These are phyloP conservation scores for Pharmacophagus antenor DNA, from an alignment of 2,888 invertebrate genomes.

Conservation along the genomic window DNA sequence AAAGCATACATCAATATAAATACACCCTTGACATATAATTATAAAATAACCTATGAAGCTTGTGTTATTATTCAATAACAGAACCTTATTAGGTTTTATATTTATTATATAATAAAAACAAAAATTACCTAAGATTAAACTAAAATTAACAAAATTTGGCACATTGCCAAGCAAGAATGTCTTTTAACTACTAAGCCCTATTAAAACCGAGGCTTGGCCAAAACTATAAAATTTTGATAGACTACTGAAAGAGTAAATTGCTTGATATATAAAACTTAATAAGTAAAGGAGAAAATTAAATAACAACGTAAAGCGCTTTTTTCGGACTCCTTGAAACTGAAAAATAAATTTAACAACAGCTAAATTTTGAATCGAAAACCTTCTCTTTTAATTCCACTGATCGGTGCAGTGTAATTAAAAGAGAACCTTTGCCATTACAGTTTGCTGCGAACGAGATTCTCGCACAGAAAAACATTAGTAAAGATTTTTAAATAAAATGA, in stretches of 20 bases:
- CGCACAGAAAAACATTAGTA: not conserved
- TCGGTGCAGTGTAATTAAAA: not conserved
- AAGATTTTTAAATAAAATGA: too few species aligned
- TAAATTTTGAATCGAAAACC: not conserved
- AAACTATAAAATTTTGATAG: constrained; percentile 8
- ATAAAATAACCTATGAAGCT: too few species aligned
- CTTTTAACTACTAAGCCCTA: constrained; percentile 6
- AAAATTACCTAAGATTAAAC: constrained; percentile 1
- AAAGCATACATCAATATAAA: too few species aligned
- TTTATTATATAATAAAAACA: not conserved
- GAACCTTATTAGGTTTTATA: not conserved
- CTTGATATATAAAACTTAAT: too few species aligned
- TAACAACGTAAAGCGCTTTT: too few species aligned
- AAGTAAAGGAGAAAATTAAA: too few species aligned
- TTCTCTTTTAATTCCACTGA: not conserved
- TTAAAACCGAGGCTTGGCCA: constrained; percentile 5
- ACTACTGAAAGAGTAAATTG: constrained; percentile 1
- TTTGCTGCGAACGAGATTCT: not conserved
- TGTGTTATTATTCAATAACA: not conserved
- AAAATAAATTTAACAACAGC: not conserved
- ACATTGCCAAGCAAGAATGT: constrained; percentile 5
- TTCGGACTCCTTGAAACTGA: too few species aligned
- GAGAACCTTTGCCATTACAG: not conserved
- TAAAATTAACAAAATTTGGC: constrained; percentile 5
- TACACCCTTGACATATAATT: too few species aligned